Percentiles rank a stretch among this genome's conserved stretches.
Conservation (phyloP, 2,888 invertebrate genomes). For the Fabriciana adippe region DNA sequence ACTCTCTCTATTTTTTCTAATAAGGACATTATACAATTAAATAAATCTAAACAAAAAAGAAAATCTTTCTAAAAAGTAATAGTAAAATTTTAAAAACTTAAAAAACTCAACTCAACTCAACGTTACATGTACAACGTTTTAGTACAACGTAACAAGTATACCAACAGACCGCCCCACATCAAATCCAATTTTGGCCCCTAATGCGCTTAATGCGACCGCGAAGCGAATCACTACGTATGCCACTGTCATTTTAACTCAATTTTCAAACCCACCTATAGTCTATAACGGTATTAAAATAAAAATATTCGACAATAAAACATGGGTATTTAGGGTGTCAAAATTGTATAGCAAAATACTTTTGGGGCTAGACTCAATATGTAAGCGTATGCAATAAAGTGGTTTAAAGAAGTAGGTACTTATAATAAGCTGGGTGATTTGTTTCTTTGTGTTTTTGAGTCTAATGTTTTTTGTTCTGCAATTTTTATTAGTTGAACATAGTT, state of each 20-base stretch:
- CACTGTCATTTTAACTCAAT: constrained; percentile 83
- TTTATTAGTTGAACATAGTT: no score
- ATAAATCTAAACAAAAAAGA: not conserved
- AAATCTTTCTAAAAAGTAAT: not conserved
- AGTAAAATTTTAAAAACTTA: not conserved
- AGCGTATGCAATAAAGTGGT: constrained; percentile 69
- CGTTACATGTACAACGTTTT: constrained; percentile 1
- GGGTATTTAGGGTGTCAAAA: constrained; percentile 70
- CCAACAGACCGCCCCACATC: constrained; percentile 76
- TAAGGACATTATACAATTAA: no score
- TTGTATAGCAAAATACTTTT: constrained; percentile 61
- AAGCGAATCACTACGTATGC: constrained; percentile 80
- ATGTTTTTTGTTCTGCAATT: no score
- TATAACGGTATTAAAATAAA: constrained; percentile 50
- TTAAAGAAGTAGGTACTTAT: constrained; percentile 56
- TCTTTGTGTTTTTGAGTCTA: not conserved
- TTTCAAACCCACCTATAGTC: constrained; percentile 61
- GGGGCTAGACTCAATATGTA: constrained; percentile 65
- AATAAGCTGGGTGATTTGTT: constrained; percentile 41
- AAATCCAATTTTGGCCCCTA: constrained; percentile 81
- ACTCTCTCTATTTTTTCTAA: no score
- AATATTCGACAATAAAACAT: constrained; percentile 77
- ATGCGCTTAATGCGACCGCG: constrained; percentile 79
- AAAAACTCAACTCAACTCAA: not conserved
- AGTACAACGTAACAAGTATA: constrained; percentile 71